Base-by-base conservation (phyloP, 2,113 vertebrate genomes). In the Agapornis roseicollis region DNA sequence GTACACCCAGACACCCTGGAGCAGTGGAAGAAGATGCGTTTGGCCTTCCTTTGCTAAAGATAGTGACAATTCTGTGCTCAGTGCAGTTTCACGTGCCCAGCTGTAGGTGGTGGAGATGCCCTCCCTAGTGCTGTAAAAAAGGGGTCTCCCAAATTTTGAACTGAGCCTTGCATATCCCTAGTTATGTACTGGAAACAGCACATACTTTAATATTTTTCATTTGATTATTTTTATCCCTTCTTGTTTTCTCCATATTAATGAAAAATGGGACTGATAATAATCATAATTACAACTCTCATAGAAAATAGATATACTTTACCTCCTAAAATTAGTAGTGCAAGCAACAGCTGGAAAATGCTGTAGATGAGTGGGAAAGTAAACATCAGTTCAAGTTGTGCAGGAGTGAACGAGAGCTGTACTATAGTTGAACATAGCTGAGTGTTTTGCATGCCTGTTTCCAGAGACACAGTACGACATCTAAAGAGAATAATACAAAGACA, bases 391-490 rank as follows among this genome's bases (percentile, higher is more conserved):
- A 99, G 97, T 10, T 99, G 98, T 9, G 98, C 98, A 4, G 96
- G 79, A 20, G 17, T 96, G 96, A 99, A 99, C 66, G 99, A 99
- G 50, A 99, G 98, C 92, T 99, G 99, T 44, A 99, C 97, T 17
- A 99, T 98, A 13, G 99, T 99, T 79, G 99, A 98, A 97, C 99
- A 99, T 9, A 99, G 96, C 97, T 99, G 99, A 3, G 98, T 85
- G 91, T 99, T 99, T 98, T 99, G 99, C 97, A 99, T 96, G 31
- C 99, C 99, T 0, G 99, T 99, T 97, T 99, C 99, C 97, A 99
- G 85, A 24, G 98, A 98, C 33, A 99, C 98, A 18, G 99, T 99
- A 35, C 99, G 98, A 90, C 99, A 99, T 86, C 99, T 99, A 37
- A 68, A 88, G 25, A 41, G 72, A 90, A 83, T 15, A 92, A 85